These are phyloP conservation scores for Chrysomela aeneicollis DNA, from an alignment of 2,888 invertebrate species.

Conservation along the genomic window DNA sequence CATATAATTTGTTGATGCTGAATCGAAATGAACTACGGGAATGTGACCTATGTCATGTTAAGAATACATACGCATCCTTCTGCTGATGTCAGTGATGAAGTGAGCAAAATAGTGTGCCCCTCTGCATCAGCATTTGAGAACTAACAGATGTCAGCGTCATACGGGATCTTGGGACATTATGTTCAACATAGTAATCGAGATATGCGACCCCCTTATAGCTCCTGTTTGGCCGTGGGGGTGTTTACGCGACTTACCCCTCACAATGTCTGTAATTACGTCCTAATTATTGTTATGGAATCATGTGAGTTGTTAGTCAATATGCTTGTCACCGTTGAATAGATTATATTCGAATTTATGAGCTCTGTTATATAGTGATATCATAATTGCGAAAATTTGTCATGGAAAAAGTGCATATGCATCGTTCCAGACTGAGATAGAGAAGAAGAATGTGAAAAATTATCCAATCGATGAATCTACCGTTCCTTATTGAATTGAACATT, in stretches of 20 bases:
- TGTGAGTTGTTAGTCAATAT: constrained; percentile 49
- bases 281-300: constrained; percentile 52
- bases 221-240: constrained; percentile 30
- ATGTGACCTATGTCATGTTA: too few species aligned
- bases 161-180: constrained; percentile 31
- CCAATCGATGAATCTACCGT: too few species aligned
- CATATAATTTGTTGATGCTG: too few species aligned
- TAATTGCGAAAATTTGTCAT: not conserved
- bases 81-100: not conserved
- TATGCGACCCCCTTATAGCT: constrained; percentile 36
- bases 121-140: constrained; percentile 34
- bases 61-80: too few species aligned
- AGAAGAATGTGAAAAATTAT: too few species aligned
- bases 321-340: constrained; percentile 40
- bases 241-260: constrained; percentile 42
- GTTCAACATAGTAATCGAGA: constrained; percentile 28
- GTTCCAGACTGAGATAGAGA: not conserved
- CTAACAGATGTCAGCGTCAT: constrained; percentile 43
- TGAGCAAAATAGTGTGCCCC: not conserved
- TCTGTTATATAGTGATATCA: not conserved
- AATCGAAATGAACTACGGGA: too few species aligned
- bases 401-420: not conserved
- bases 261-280: constrained; percentile 50
- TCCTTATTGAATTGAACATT: too few species aligned
- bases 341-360: constrained; percentile 15